These are phyloP conservation scores for Trididemnum clinides DNA, from an alignment of 23 tunicate species.

Conservation along the genomic window DNA sequence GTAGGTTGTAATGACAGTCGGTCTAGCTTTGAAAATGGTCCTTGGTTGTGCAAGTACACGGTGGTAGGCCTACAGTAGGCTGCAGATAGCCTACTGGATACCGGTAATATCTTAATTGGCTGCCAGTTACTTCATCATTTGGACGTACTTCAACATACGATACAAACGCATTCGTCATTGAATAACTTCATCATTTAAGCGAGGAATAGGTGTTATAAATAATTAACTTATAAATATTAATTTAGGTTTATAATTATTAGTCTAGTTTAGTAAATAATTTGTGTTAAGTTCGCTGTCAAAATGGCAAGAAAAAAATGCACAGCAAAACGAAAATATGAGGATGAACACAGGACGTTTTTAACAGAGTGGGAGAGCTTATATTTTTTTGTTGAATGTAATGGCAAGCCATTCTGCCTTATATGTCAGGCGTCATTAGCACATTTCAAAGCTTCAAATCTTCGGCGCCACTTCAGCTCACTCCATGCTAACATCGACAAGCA, in stretches of 20 bases:
- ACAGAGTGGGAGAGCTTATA: constrained; percentile 39
- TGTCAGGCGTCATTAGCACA: constrained; percentile 46
- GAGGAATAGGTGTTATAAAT: background rate
- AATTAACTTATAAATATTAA: background rate
- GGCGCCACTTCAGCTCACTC: constrained; percentile 38
- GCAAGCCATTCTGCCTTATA: constrained; percentile 49
- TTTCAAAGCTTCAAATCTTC: constrained; percentile 45
- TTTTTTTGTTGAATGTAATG: constrained; percentile 46
- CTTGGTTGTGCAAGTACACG: too few species aligned
- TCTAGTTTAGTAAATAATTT: constrained; percentile 16
- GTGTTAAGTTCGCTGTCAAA: constrained; percentile 26
- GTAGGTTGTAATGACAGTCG: too few species aligned
- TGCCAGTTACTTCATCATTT: too few species aligned
- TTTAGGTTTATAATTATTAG: constrained; percentile 14
- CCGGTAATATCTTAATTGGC: too few species aligned
- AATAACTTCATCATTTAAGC: too few species aligned
- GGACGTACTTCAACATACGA: too few species aligned
- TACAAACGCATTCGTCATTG: too few species aligned
- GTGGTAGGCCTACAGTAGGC: too few species aligned
- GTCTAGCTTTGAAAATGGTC: too few species aligned
- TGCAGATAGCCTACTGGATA: too few species aligned
- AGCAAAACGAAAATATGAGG: constrained; percentile 55
- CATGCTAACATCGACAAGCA: constrained; percentile 27
- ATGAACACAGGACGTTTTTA: constrained; percentile 50
- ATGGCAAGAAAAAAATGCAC: constrained; percentile 49